Conservation (phyloP, 2,888 invertebrate genomes). For the Andrena haemorrhoa region DNA sequence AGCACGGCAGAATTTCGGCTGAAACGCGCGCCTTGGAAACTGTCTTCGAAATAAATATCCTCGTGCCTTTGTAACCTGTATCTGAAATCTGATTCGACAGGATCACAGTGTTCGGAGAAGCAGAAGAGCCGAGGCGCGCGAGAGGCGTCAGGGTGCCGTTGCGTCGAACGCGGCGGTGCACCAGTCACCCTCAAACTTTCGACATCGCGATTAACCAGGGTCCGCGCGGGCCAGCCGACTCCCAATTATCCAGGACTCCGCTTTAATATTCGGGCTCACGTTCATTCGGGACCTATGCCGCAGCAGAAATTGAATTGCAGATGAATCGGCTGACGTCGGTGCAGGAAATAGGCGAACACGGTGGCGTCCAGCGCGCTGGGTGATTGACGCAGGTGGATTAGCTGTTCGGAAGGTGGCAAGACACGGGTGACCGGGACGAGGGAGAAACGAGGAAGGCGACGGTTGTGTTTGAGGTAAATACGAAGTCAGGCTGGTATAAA, state of each 20-base stretch:
- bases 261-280: constrained; percentile 37
- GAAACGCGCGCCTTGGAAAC: too few species aligned
- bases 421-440: not conserved
- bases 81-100: not conserved
- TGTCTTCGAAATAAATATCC: too few species aligned
- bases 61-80: not conserved
- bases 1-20: too few species aligned
- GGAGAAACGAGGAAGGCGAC: not conserved
- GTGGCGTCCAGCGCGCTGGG: constrained; percentile 6
- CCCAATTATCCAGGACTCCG: constrained; percentile 31
- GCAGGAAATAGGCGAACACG: constrained; percentile 37
- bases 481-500: constrained; percentile 68
- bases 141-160: not conserved
- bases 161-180: not conserved
- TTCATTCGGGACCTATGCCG: constrained; percentile 23
- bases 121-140: not conserved
- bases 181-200: not conserved
- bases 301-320: constrained; percentile 50
- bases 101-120: not conserved
- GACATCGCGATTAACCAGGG: not conserved
- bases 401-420: not conserved
- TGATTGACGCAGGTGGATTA: constrained; percentile 29
- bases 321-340: constrained; percentile 29
- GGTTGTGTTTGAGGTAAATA: constrained; percentile 72
- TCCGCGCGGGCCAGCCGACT: not conserved